phyloP scores from a whole-genome alignment of 2,888 invertebrate genomes.

The Cyclophora albipunctata region DNA sequence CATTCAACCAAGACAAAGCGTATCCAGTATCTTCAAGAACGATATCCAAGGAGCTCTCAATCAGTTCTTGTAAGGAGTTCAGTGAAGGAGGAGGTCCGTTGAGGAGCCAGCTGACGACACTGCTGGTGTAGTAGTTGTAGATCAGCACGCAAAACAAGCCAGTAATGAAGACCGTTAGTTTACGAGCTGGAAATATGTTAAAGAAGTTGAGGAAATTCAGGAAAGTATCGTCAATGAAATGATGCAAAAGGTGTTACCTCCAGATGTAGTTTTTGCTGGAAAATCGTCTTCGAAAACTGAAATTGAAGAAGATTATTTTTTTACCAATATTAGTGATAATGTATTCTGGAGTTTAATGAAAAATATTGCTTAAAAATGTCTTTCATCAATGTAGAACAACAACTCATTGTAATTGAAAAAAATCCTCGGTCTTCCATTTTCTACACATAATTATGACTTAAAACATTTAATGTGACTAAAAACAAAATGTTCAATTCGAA shows the following conservation, averaged over 20 bases:
- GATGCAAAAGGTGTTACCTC: slow-evolving; percentile 30
- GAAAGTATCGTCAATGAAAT: no score
- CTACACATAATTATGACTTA: no score
- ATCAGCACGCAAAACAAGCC: slow-evolving; percentile 57
- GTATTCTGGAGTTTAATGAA: no score
- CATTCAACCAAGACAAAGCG: slow-evolving; percentile 58
- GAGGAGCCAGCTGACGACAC: slow-evolving; percentile 74
- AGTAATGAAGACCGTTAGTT: slow-evolving; percentile 47
- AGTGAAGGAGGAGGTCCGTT: slow-evolving; percentile 68
- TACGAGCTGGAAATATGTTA: slow-evolving; percentile 34
- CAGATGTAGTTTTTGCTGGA: slow-evolving; percentile 23
- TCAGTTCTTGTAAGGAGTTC: slow-evolving; percentile 62
- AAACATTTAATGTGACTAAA: no score
- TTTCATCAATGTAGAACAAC: no score
- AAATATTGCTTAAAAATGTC: no score
- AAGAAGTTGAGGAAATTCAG: no score
- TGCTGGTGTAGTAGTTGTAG: slow-evolving; percentile 77
- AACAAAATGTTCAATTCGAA: no score
- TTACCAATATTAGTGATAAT: no score
- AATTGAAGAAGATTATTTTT: slow-evolving; percentile 10
- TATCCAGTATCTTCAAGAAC: slow-evolving; percentile 68
- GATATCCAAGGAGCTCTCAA: slow-evolving; percentile 65
- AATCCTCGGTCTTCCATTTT: no score
- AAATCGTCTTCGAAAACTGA: slow-evolving; percentile 52
- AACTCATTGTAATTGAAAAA: no score